Base-by-base conservation (phyloP, 1,140 invertebrate species). In the Diachasma alloeum region DNA sequence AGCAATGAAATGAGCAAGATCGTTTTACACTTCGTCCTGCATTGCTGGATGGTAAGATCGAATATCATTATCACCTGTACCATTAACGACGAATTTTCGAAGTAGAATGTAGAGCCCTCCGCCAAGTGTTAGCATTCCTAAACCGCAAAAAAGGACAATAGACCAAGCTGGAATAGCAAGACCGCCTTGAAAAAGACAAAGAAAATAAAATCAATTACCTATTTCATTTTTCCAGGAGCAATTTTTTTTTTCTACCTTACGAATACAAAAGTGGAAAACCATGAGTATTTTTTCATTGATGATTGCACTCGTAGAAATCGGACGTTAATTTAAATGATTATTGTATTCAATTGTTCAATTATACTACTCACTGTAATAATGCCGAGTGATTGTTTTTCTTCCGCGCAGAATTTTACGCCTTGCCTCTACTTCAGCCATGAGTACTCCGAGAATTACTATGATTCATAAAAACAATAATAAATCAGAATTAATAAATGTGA, bases 371-470 rank as follows among this genome's bases (percentile, higher is more conserved):
- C 94, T 91, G 79, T 94, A 94, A 83, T 95, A 95, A 77, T 91
- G 91, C 53, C 94, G 91, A 0, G 92, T 95, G 79, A 95, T 91
- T 6, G 94, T 92, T 88, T 94, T 93, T 76, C 94, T 90, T 72
- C 94, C 94, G 78, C 92, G 90, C 42, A 95, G 88, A 83, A 95
- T 94, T 86, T 93, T 95, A 81, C 94, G 91, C 83, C 94, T 91
- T 13, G 91, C 94, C 86, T 95, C 94, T 31, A 90, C 90, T 88
- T 94, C 93, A 80, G 93, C 91, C 78, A 92, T 87, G 4, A 92
- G 90, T 10, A 93, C 89, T 37, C 93, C 92, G 74, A 93, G 79
- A 13, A 94, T 83, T 42, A 94, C 93, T 94, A 85, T 76, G 91
- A 17, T 71, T 59, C 69, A 56, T 36, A 1, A 75, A 69, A 36